Percentiles rank a stretch among this genome's conserved stretches.
These are phyloP conservation scores for Pomatostomus ruficeps DNA, from an alignment of 2,113 vertebrate species.

Conservation along the genomic window DNA sequence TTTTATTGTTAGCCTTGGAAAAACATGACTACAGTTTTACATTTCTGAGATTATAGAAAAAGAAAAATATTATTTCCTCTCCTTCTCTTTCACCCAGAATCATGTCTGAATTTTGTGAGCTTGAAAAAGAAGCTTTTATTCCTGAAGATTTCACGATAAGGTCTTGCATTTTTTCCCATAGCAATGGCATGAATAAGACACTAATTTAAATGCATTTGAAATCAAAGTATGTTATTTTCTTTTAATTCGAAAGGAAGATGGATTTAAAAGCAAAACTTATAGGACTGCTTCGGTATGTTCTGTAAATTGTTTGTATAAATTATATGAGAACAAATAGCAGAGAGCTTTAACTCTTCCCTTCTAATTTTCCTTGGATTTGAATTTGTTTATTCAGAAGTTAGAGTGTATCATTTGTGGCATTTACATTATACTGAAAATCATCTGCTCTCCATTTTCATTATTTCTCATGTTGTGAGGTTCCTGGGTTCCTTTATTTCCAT, in stretches of 20 bases:
- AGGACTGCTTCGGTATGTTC: neutral
- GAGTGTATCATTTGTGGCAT: neutral
- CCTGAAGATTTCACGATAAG: slow-evolving; percentile 1
- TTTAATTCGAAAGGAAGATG: slow-evolving; percentile 34
- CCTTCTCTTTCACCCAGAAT: neutral
- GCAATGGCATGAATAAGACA: neutral
- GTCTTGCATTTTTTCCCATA: neutral
- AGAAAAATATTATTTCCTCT: neutral
- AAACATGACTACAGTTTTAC: neutral
- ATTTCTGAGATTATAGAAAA: neutral
- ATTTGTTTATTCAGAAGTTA: slow-evolving; percentile 41
- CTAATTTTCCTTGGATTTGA: slow-evolving; percentile 32
- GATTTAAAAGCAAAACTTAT: slow-evolving; percentile 2
- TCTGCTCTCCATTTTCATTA: neutral
- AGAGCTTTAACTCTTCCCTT: slow-evolving; percentile 38
- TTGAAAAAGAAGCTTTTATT: neutral
- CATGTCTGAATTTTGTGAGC: neutral
- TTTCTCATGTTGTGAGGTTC: neutral
- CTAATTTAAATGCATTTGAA: slow-evolving; percentile 40
- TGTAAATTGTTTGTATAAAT: slow-evolving; percentile 45
- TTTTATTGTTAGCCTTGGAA: neutral
- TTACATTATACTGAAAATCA: neutral
- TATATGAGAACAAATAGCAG: slow-evolving; percentile 23
- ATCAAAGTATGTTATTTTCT: neutral
- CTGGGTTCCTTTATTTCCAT: neutral